Evolutionary conservation across 2,113 vertebrate species (phyloP), one percentile per base, ranked within the genome.

Genomic region (Sander vitreus): DNA sequence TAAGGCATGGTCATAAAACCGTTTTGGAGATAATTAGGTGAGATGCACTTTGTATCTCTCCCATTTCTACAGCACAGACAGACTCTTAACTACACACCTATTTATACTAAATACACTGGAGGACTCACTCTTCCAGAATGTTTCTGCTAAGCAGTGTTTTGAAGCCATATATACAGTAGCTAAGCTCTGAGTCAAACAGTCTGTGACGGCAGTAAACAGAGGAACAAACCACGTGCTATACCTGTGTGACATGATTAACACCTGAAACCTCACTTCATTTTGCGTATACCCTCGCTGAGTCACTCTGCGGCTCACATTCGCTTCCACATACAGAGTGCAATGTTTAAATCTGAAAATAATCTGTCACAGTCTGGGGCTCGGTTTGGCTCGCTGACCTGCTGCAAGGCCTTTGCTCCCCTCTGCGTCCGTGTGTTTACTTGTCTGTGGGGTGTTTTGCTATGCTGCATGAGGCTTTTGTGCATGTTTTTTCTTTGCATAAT

Each of bases 181-280:
- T 81, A 9, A 85, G 80, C 65, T 65, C 58, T 88, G 76, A 88
- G 66, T 92, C 85, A 84, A 30, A 23, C 59, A 69, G 62, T 51
- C 23, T 67, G 19, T 68, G 15, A 13, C 19, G 33, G 47, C 0
- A 14, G 27, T 51, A 60, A 70, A 23, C 64, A 45, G 25, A 63
- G 18, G 19, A 1, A 21, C 6, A 36, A 53, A 48, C 45, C 63
- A 74, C 13, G 4, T 59, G 73, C 48, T 27, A 0, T 21, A 64
- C 72, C 73, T 78, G 80, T 39, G 33, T 6, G 33, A 36, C 7
- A 62, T 85, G 78, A 68, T 73, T 53, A 54, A 82, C 84, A 85
- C 82, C 81, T 74, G 59, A 73, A 72, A 33, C 45, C 45, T 69
- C 21, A 5, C 33, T 21, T 57, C 4, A 39, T 47, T 65, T 69